phyloP scores from a whole-genome alignment of 2,797 vertebrate species.

The Margarornis squamiger region DNA sequence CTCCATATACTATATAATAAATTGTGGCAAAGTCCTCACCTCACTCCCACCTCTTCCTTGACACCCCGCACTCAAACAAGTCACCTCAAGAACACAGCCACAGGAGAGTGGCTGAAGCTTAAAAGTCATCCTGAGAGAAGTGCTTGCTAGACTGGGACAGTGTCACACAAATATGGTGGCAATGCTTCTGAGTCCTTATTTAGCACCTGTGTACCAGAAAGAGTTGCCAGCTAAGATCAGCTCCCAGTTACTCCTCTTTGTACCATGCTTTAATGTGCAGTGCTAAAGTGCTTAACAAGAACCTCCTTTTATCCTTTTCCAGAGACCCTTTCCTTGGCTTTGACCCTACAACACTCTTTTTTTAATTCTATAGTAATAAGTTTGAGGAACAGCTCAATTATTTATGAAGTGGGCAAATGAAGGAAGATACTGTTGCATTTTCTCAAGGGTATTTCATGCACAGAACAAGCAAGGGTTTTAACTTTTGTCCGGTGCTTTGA shows the following conservation, averaged over 20 bases:
- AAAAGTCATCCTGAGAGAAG: not conserved
- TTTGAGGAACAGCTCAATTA: slow-evolving; percentile 13
- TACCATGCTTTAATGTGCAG: not conserved
- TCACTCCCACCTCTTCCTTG: not conserved
- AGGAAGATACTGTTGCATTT: not conserved
- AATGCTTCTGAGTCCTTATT: not conserved
- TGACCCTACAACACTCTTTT: not conserved
- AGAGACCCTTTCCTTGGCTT: not conserved
- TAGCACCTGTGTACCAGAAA: not conserved
- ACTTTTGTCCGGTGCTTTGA: not conserved
- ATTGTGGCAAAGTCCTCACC: not conserved
- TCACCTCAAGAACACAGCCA: not conserved
- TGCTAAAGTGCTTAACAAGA: not conserved
- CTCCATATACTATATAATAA: not conserved
- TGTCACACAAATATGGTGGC: not conserved
- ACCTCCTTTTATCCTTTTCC: not conserved
- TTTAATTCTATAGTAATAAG: not conserved
- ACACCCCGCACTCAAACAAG: not conserved
- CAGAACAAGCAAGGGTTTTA: not conserved
- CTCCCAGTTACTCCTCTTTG: not conserved
- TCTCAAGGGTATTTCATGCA: slow-evolving; percentile 32
- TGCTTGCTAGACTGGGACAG: not conserved
- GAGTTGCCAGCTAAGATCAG: not conserved
- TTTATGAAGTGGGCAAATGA: slow-evolving; percentile 19
- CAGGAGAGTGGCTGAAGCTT: not conserved